A percentile compares a stretch with the other conserved stretches of the same genome.
phyloP scores from a whole-genome alignment of 2,888 invertebrate species.

The Miltochrista miniata region DNA sequence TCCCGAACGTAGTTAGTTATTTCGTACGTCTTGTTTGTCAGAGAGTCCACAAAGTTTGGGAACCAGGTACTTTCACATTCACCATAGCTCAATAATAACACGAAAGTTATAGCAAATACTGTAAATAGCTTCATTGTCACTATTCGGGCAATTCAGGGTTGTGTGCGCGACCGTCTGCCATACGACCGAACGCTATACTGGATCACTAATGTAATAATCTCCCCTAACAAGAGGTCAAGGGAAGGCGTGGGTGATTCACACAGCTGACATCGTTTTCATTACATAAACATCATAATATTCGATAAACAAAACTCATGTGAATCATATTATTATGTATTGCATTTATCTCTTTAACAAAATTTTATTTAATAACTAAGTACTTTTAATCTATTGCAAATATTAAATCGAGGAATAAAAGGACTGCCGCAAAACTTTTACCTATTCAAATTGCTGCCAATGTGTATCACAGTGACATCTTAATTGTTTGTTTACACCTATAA shows the following conservation, averaged over 20 bases:
- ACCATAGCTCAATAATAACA: conserved; percentile 43
- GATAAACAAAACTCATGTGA: background rate
- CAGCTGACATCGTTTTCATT: conserved; percentile 7
- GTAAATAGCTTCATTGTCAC: conserved; percentile 55
- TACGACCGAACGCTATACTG: conserved; percentile 52
- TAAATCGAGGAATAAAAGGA: too few relatives aligned
- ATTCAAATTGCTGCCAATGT: too few relatives aligned
- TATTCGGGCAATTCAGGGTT: conserved; percentile 17
- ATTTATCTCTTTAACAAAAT: too few relatives aligned
- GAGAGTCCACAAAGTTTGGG: conserved; percentile 58
- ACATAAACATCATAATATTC: background rate
- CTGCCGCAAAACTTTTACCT: too few relatives aligned
- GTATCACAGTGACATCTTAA: too few relatives aligned
- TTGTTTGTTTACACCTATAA: too few relatives aligned
- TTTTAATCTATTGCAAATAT: too few relatives aligned
- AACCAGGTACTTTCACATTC: conserved; percentile 60
- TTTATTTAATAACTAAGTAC: too few relatives aligned
- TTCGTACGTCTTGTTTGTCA: conserved; percentile 61
- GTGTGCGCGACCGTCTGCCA: conserved; percentile 25
- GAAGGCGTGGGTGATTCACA: conserved; percentile 46
- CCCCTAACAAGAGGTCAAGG: conserved; percentile 59
- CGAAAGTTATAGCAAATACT: conserved; percentile 48
- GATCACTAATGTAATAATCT: conserved; percentile 50
- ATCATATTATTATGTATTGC: background rate
- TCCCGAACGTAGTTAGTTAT: conserved; percentile 62